Evolutionary conservation across 1,140 invertebrate species (phyloP), one percentile per base, ranked within the genome.

Genomic region (Caenorhabditis remanei): DNA sequence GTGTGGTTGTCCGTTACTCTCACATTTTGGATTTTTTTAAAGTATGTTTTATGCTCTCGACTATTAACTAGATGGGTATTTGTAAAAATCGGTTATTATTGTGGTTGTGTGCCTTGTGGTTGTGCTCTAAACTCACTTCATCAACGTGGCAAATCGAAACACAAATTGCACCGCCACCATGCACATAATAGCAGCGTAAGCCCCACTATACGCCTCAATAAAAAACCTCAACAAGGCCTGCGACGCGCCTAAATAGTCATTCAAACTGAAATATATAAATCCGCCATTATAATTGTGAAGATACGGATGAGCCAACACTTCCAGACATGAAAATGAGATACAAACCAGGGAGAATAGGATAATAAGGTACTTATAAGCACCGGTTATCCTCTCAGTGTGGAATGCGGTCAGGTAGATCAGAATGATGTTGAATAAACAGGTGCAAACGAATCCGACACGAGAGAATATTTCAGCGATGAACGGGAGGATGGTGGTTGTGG

Each of bases 231-330:
- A 24, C 21, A 79, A 19, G 1, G 50, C 46, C 4, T 79, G 13
- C 6, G 71, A 79, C 8, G 71, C 71, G 14, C 46, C 46, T 19
- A 79, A 11, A 79, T 79, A 79, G 14, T 79, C 71, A 50, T 79
- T 79, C n/a, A 79, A n/a, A 79, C 71, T 79, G n/a, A 79, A 79
- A 50, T 79, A 79, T 11, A 79, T 79, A n/a, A 79, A 79, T 24
- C 71, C 71, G 24, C 46, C 43, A 79, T 79, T 79, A n/a, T 50
- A 79, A 79, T 53, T 79, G 40, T 79, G 71, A 7, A 79, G 8
- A 50, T 79, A 79, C 4, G 71, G 71, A 50, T 79, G 71, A 48
- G 71, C 71, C 43, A 79, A n/a, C 21, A 79, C 46, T 79, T 79
- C 71, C 7, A 79, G 46, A 48, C 71, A 79, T 21, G 71, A 79